These are phyloP conservation scores for Agrypnia vestita DNA, from an alignment of 1,140 invertebrate species.

Conservation along the genomic window DNA sequence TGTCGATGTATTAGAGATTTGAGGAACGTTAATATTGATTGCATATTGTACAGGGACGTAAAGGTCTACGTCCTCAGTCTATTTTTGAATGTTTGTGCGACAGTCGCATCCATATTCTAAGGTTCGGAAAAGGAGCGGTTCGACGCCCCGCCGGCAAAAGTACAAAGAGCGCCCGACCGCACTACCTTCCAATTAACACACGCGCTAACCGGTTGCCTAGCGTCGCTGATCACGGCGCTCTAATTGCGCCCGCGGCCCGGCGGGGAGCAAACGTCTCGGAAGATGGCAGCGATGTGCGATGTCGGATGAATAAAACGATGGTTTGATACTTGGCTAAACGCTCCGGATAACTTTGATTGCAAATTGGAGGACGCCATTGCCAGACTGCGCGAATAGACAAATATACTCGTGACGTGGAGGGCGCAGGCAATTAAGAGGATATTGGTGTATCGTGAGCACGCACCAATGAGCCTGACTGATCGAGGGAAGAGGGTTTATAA, in stretches of 20 bases:
- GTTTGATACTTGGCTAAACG: conserved; percentile 44
- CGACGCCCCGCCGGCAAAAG: conserved; percentile 32
- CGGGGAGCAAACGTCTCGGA: conserved; percentile 42
- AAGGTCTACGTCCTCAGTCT: too few species aligned
- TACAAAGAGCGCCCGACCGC: conserved; percentile 31
- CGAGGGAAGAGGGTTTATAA: too few species aligned
- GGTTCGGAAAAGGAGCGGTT: background rate
- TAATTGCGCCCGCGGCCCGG: conserved; percentile 41
- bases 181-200: conserved; percentile 50
- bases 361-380: conserved; percentile 31
- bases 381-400: conserved; percentile 41
- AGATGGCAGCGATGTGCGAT: conserved; percentile 45
- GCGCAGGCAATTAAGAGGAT: conserved; percentile 19
- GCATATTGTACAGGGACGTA: too few species aligned
- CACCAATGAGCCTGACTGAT: too few species aligned
- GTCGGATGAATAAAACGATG: conserved; percentile 36
- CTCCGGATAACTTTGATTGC: conserved; percentile 12
- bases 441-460: conserved; percentile 10
- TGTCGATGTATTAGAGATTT: too few species aligned
- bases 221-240: conserved; percentile 44
- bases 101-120: too few species aligned
- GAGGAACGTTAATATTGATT: too few species aligned
- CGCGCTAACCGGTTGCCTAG: conserved; percentile 45
- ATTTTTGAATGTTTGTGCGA: too few species aligned
- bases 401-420: background rate